These are phyloP conservation scores for Trichechus manatus DNA, from an alignment of 2,113 vertebrate species.

Conservation along the genomic window DNA sequence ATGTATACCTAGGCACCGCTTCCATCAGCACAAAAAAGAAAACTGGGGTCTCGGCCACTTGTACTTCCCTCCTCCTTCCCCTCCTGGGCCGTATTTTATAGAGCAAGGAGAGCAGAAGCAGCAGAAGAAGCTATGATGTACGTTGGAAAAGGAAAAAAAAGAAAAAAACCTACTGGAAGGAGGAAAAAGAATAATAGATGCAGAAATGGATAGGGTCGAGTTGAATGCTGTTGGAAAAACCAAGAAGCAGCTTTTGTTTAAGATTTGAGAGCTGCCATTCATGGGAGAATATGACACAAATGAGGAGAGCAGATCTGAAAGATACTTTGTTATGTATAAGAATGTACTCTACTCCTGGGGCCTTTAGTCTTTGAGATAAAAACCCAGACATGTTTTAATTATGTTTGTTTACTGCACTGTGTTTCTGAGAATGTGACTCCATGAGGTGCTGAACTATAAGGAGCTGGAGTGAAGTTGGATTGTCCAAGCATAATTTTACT, in stretches of 20 bases:
- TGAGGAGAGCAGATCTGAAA: not conserved
- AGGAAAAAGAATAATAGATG: not conserved
- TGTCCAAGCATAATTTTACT: not conserved
- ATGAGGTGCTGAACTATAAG: not conserved
- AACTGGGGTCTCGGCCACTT: not conserved
- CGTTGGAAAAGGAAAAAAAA: not conserved
- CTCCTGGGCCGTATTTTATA: constrained; percentile 9
- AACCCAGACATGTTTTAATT: not conserved
- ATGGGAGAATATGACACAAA: not conserved
- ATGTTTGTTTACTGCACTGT: not conserved
- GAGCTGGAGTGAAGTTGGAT: not conserved
- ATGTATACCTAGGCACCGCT: not conserved
- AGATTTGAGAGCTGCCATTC: not conserved
- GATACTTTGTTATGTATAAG: not conserved
- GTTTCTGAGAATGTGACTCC: not conserved
- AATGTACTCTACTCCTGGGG: not conserved
- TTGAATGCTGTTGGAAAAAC: not conserved
- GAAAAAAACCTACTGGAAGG: not conserved
- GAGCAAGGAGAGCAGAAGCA: not conserved
- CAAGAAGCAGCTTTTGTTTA: not conserved
- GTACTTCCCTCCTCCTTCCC: not conserved
- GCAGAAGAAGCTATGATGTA: not conserved
- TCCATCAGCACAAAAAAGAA: not conserved
- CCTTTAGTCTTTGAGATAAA: not conserved
- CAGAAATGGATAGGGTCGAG: not conserved